These are phyloP conservation scores for Cairina moschata DNA, from an alignment of 2,113 vertebrate species.

Conservation along the genomic window DNA sequence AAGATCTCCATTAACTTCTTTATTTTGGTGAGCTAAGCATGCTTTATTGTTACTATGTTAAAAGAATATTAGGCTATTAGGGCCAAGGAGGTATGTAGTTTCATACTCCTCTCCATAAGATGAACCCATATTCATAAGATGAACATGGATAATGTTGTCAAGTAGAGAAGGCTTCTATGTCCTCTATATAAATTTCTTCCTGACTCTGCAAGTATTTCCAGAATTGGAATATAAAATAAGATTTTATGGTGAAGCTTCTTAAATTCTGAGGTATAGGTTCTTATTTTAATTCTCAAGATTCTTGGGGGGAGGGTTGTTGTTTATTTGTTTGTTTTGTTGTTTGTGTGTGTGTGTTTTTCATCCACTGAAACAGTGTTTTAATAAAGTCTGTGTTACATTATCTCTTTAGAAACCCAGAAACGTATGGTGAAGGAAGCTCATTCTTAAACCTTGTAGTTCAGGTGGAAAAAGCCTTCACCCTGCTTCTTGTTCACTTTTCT, in stretches of 20 bases:
- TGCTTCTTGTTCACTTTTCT: background rate
- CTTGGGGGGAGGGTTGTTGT: too few relatives aligned
- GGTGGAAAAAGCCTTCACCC: background rate
- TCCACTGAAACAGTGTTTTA: background rate
- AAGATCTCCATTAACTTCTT: background rate
- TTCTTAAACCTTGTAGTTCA: background rate
- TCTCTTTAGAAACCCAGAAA: background rate
- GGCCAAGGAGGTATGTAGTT: background rate
- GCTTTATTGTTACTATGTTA: background rate
- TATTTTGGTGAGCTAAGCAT: background rate
- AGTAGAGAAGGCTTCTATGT: background rate
- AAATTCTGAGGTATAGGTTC: background rate
- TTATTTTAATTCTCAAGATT: background rate
- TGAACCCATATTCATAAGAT: background rate
- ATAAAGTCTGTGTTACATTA: background rate
- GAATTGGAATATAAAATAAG: background rate
- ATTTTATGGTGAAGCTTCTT: background rate
- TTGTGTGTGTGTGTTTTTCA: background rate
- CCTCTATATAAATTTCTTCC: background rate
- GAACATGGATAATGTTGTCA: background rate
- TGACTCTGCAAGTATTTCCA: background rate
- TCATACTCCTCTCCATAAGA: background rate
- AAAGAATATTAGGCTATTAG: background rate
- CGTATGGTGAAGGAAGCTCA: background rate
- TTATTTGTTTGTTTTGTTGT: background rate